Percentiles rank a stretch among this genome's conserved stretches.
phyloP scores from a whole-genome alignment of 2,888 invertebrate species.

The Gastrophysa polygoni region DNA sequence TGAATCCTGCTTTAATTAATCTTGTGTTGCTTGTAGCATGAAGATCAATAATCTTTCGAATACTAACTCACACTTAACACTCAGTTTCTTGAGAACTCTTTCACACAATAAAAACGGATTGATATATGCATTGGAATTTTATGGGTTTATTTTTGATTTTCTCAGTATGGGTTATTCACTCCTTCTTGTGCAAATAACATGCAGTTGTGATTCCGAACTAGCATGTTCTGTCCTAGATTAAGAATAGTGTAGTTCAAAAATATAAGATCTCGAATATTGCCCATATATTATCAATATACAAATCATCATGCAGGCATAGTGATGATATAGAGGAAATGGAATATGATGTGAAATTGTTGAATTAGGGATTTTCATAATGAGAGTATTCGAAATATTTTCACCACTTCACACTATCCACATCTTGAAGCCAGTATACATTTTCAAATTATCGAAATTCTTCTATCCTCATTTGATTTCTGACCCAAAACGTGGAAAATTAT shows the following conservation, averaged over 20 bases:
- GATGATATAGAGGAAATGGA: too few relatives aligned
- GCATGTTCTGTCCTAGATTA: constrained; percentile 47
- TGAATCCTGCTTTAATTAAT: constrained; percentile 8
- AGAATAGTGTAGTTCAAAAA: constrained; percentile 24
- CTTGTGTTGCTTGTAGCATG: constrained; percentile 29
- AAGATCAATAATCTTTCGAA: constrained; percentile 8
- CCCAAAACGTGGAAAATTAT: too few relatives aligned
- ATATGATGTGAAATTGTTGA: too few relatives aligned
- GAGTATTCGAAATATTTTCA: too few relatives aligned
- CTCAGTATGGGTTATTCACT: constrained; percentile 7
- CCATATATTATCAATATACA: neutral
- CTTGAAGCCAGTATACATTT: too few relatives aligned
- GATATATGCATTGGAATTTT: constrained; percentile 31
- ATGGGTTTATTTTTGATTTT: constrained; percentile 23
- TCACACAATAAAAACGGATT: constrained; percentile 55
- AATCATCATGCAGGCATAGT: too few relatives aligned
- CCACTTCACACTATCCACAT: too few relatives aligned
- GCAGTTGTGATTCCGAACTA: constrained; percentile 39
- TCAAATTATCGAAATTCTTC: too few relatives aligned
- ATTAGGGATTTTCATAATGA: too few relatives aligned
- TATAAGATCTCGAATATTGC: neutral
- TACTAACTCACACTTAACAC: constrained; percentile 36
- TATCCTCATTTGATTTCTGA: too few relatives aligned
- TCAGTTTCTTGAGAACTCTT: constrained; percentile 22
- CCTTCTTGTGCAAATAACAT: constrained; percentile 19